Conservation (phyloP, 2,888 invertebrate species). For the Trachelus iudaicus region DNA sequence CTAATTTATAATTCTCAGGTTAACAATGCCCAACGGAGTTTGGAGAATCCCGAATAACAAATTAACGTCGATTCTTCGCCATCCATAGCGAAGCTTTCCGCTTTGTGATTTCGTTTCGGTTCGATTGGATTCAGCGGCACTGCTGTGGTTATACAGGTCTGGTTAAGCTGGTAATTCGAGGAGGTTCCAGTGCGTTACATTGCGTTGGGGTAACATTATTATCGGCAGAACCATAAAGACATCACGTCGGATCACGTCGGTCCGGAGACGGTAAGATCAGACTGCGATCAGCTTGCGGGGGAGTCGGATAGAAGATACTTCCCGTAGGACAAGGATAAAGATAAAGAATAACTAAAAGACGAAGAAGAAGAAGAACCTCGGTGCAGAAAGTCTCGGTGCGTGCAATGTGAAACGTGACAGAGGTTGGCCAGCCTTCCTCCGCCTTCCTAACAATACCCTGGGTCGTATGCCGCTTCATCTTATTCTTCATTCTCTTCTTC, state of each 20-base stretch:
- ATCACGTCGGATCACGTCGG: constrained; percentile 56
- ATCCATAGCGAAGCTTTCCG: background rate
- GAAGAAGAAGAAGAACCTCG: constrained; percentile 21
- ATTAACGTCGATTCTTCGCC: background rate
- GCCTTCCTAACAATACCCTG: constrained; percentile 56
- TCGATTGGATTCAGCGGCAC: background rate
- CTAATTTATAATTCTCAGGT: background rate
- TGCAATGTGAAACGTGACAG: constrained; percentile 64
- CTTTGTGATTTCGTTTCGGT: background rate
- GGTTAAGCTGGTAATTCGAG: background rate
- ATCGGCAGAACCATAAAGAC: constrained; percentile 33
- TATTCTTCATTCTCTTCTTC: constrained; percentile 22
- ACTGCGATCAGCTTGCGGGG: constrained; percentile 51
- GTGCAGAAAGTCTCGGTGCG: constrained; percentile 54
- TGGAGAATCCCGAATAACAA: background rate
- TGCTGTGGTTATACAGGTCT: background rate
- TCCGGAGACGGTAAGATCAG: constrained; percentile 48
- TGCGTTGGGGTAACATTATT: background rate
- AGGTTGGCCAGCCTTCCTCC: constrained; percentile 35
- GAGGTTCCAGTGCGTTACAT: background rate
- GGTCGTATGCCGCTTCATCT: constrained; percentile 31
- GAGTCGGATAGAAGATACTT: constrained; percentile 25
- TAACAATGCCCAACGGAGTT: background rate
- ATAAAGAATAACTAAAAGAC: constrained; percentile 5
- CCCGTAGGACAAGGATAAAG: constrained; percentile 11